Percentiles rank a stretch among this genome's conserved stretches.
Conservation (phyloP, 2,113 vertebrate species). For the Caranx melampygus region DNA sequence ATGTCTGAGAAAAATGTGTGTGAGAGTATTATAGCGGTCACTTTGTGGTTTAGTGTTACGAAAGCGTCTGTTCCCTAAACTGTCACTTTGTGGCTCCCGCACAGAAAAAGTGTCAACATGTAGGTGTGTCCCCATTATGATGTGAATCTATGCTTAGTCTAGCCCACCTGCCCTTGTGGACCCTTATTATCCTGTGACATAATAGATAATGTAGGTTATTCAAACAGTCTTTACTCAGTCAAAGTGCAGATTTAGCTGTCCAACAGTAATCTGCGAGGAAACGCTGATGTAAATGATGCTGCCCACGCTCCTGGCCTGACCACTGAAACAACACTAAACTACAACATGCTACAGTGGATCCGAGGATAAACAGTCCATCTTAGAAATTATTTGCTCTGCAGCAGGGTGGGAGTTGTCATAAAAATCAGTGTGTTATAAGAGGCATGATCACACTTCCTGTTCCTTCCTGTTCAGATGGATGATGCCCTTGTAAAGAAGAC, state of each 20-base stretch:
- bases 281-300: neutral
- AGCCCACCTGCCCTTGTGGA: neutral
- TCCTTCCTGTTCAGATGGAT: conserved; percentile 55
- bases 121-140: conserved; percentile 16
- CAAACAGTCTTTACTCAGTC: conserved; percentile 35
- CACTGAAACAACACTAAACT: neutral
- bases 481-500: conserved; percentile 48
- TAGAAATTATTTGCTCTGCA: neutral
- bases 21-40: neutral
- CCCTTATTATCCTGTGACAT: conserved; percentile 49
- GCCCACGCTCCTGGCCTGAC: neutral
- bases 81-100: neutral
- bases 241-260: conserved; percentile 47
- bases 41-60: conserved; percentile 2
- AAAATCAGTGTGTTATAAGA: conserved; percentile 41
- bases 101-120: conserved; percentile 29
- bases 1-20: neutral
- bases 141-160: conserved; percentile 28
- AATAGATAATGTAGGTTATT: conserved; percentile 34
- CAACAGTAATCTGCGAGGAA: conserved; percentile 42
- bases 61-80: conserved; percentile 15
- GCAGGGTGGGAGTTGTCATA: neutral
- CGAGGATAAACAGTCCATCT: neutral
- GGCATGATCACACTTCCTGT: conserved; percentile 47
- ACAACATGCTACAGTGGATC: neutral